Conservation (phyloP, 2,113 vertebrate genomes). For the Solea solea region DNA sequence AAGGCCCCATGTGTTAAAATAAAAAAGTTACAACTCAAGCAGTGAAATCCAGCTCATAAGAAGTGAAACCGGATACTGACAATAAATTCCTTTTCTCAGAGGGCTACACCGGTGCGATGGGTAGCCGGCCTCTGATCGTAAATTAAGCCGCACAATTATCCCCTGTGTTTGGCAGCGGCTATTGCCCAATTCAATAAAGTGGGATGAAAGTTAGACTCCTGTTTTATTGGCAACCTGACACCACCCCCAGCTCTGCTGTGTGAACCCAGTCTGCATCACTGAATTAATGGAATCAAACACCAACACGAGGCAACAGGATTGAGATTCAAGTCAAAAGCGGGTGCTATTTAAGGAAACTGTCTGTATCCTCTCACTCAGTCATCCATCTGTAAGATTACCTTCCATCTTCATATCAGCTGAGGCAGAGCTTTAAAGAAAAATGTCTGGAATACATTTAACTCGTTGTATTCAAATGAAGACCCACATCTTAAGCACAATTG, state of each 20-base stretch:
- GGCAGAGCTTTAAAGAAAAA: constrained; percentile 36
- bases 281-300: constrained; percentile 62
- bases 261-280: constrained; percentile 27
- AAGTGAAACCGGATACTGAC: constrained; percentile 12
- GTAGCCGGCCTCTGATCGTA: constrained; percentile 40
- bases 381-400: constrained; percentile 37
- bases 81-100: constrained; percentile 3
- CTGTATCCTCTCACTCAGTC: constrained; percentile 43
- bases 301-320: constrained; percentile 51
- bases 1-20: background rate
- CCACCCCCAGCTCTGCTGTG: constrained; percentile 47
- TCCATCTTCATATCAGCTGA: constrained; percentile 27
- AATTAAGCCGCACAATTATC: constrained; percentile 64
- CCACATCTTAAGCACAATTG: no score
- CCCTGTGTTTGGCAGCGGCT: constrained; percentile 61
- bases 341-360: constrained; percentile 62
- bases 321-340: constrained; percentile 31
- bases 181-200: constrained; percentile 57
- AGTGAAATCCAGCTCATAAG: constrained; percentile 19
- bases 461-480: no score
- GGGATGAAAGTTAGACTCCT: constrained; percentile 57
- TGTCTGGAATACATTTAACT: no score
- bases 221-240: constrained; percentile 68
- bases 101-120: background rate
- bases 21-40: background rate